phyloP scores from a whole-genome alignment of 2,113 vertebrate genomes.

The Nasalis larvatus region DNA sequence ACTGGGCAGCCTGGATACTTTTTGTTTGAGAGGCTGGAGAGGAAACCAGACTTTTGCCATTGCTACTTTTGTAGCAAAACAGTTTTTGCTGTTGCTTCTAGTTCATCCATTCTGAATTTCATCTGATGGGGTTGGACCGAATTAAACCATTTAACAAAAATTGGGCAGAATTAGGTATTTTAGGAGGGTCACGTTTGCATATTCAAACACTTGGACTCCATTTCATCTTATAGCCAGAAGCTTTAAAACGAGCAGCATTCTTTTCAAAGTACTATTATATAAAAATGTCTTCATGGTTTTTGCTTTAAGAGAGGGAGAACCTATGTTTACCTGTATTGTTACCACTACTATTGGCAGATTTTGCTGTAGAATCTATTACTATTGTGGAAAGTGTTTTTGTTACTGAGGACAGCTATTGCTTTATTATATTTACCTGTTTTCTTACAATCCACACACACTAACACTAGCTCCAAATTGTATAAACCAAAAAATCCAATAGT shows the following conservation, averaged over 20 bases:
- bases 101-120: slow-evolving; percentile 46
- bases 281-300: background rate
- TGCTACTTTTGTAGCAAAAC: slow-evolving; percentile 65
- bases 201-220: slow-evolving; percentile 40
- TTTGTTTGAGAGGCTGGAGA: slow-evolving; percentile 68
- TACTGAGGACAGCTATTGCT: background rate
- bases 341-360: background rate
- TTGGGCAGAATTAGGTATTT: slow-evolving; percentile 43
- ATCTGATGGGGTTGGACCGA: slow-evolving; percentile 56
- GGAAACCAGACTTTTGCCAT: slow-evolving; percentile 69
- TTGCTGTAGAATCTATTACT: background rate
- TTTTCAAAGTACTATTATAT: slow-evolving; percentile 1
- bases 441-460: background rate
- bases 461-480: background rate
- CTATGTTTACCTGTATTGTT: background rate
- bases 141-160: slow-evolving; percentile 64
- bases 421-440: background rate
- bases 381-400: background rate
- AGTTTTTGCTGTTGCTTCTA: slow-evolving; percentile 62
- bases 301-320: background rate
- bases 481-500: background rate
- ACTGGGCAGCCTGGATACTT: slow-evolving; percentile 63
- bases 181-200: slow-evolving; percentile 26
- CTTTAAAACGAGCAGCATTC: slow-evolving; percentile 39
- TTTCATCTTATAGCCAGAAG: slow-evolving; percentile 25